phyloP scores from a whole-genome alignment of 2,113 vertebrate genomes.

The Dinomys branickii region DNA sequence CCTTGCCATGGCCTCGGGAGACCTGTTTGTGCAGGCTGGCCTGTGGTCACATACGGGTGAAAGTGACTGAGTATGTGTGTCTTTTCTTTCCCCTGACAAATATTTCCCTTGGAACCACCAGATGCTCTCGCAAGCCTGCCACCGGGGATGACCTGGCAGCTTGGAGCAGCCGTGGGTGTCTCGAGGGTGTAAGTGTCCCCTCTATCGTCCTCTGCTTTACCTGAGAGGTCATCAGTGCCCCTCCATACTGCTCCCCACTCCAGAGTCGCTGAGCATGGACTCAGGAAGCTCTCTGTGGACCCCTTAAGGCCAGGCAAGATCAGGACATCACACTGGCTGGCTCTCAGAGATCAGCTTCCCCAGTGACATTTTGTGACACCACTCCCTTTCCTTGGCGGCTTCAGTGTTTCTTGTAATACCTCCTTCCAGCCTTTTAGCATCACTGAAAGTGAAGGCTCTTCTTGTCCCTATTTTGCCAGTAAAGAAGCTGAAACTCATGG shows the following conservation, averaged over 20 bases:
- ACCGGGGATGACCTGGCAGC: background rate
- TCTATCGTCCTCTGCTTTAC: background rate
- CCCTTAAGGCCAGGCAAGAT: background rate
- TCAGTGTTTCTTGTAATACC: background rate
- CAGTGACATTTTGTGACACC: background rate
- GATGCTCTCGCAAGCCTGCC: background rate
- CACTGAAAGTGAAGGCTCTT: background rate
- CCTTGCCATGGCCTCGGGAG: background rate
- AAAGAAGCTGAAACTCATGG: background rate
- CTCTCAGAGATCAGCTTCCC: background rate
- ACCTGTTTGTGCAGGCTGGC: background rate
- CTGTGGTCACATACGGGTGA: background rate
- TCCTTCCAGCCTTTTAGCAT: background rate
- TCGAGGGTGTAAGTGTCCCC: accelerated
- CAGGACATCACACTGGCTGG: background rate
- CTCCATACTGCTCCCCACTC: background rate
- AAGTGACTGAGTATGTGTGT: background rate
- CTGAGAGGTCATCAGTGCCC: background rate
- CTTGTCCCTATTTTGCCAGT: background rate
- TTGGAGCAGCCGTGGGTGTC: background rate
- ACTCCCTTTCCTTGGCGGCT: background rate
- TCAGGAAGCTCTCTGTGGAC: background rate
- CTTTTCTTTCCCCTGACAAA: conserved; percentile 20
- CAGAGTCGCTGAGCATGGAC: background rate
- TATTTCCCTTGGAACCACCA: conserved; percentile 39